Evolutionary conservation across 2,113 vertebrate genomes (phyloP), one percentile per base, ranked within the genome.

Genomic region (Malurus melanocephalus): DNA sequence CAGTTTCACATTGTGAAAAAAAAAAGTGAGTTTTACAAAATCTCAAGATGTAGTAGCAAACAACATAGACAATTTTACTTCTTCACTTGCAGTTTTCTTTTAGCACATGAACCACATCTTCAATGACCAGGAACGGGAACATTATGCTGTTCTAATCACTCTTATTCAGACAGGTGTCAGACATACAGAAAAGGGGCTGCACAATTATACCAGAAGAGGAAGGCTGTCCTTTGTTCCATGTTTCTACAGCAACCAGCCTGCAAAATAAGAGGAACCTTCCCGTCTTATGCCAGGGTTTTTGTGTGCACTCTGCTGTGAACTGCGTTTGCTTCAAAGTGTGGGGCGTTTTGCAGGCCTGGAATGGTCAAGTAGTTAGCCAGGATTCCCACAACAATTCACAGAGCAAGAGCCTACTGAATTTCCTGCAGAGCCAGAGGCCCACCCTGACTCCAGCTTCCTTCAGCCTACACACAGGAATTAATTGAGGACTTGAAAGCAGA

Each of bases 1-100:
- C 98, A 98, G 98, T 99, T 99, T 99, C 98, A 99, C 98, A 99
- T 98, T 98, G 98, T 99, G 98, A 96, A 97, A 99, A 38, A 38
- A 35, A 97, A 91, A 65, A 90, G 94, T 92, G 95, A 98, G 97
- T 98, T 98, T 98, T 98, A 99, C 98, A 98, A 99, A 99, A 99
- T 96, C 96, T 97, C 95, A 98, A 98, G 98, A 96, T 73, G 85
- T 80, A 97, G 91, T 95, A 95, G 97, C 97, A 98, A 97, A 97
- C 89, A 96, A 97, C 93, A 69, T 56, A 94, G 93, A 96, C 97
- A 96, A 45, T 95, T 95, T 96, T 86, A 97, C 96, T 97, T 96
- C 95, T 95, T 96, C 93, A 96, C 92, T 97, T 96, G 91, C 85
- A 92, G 62, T 88, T 95, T 96, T 91, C 80, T 76, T 95, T 93